Conservation (phyloP, 1,140 invertebrate species). For the Dreissena rostriformis region DNA sequence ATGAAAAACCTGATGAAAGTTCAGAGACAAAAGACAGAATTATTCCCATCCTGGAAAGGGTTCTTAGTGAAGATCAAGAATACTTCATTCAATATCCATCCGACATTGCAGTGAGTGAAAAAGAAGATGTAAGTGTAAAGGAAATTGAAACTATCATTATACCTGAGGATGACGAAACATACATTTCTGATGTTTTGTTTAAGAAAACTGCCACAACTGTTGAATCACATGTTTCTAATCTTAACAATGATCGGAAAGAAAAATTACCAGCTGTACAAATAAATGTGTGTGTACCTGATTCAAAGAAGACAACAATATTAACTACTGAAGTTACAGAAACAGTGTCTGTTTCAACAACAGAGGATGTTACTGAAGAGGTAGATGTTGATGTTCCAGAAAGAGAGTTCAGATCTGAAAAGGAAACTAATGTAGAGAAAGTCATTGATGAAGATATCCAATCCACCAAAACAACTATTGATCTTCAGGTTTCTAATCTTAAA, state of each 20-base stretch:
- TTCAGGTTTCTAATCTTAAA: too few relatives aligned
- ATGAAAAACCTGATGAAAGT: slow-evolving; percentile 5
- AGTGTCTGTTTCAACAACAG: too few relatives aligned
- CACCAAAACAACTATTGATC: too few relatives aligned
- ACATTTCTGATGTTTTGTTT: neutral
- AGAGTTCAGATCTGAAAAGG: too few relatives aligned
- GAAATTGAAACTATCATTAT: slow-evolving; percentile 17
- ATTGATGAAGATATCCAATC: too few relatives aligned
- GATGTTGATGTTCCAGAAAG: too few relatives aligned
- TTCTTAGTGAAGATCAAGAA: slow-evolving; percentile 41
- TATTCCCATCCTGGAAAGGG: slow-evolving; percentile 36
- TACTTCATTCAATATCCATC: slow-evolving; percentile 47
- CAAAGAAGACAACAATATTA: slow-evolving; percentile 14
- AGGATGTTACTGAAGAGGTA: too few relatives aligned
- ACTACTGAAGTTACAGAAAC: slow-evolving; percentile 29
- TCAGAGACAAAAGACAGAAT: slow-evolving; percentile 23
- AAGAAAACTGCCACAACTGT: too few relatives aligned
- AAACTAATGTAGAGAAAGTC: too few relatives aligned
- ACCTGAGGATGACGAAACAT: slow-evolving; percentile 4
- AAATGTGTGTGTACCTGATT: neutral
- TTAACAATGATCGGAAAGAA: slow-evolving; percentile 10
- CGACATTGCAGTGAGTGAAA: slow-evolving; percentile 22
- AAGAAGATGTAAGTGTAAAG: slow-evolving; percentile 20
- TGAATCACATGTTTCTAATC: too few relatives aligned
- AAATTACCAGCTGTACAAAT: neutral